phyloP scores from a whole-genome alignment of 2,888 invertebrate genomes.

The Oxystoma pomonae region DNA sequence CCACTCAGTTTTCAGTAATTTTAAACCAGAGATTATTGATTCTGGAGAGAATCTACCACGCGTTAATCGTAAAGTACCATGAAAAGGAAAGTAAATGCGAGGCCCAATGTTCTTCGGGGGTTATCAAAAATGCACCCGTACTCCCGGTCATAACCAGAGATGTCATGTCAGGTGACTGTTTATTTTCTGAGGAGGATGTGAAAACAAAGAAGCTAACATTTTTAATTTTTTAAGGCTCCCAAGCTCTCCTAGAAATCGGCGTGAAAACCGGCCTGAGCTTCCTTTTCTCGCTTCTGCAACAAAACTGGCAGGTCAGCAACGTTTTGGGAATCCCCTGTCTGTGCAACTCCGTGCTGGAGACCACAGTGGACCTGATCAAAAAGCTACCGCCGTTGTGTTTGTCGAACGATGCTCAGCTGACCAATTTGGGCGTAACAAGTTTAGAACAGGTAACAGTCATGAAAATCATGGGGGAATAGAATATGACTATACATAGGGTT shows the following conservation, averaged over 20 bases:
- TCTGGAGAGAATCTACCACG: conserved; percentile 56
- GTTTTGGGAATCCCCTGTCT: conserved; percentile 47
- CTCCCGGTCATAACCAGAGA: conserved; percentile 29
- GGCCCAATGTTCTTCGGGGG: neutral
- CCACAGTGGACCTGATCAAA: conserved; percentile 54
- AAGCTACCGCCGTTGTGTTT: conserved; percentile 56
- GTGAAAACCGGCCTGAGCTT: conserved; percentile 58
- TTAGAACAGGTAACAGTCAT: conserved; percentile 51
- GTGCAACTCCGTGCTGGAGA: conserved; percentile 57
- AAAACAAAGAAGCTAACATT: no score
- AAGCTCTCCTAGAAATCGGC: conserved; percentile 58
- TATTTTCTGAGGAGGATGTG: no score
- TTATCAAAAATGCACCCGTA: conserved; percentile 15
- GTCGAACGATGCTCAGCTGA: conserved; percentile 56
- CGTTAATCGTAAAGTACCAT: conserved; percentile 54
- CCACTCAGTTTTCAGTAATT: conserved; percentile 55
- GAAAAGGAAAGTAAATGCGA: conserved; percentile 43
- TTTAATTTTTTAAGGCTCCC: conserved; percentile 46
- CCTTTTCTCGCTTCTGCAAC: conserved; percentile 55
- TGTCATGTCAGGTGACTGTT: conserved; percentile 19
- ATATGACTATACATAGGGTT: neutral
- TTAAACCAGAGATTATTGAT: conserved; percentile 55
- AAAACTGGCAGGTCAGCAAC: conserved; percentile 54
- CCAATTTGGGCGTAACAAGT: conserved; percentile 50
- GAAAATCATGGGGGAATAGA: neutral